A percentile compares a stretch with the other conserved stretches of the same genome.
These are phyloP conservation scores for Steinernema carpocapsae DNA, from an alignment of 2,888 invertebrate species.

Conservation along the genomic window DNA sequence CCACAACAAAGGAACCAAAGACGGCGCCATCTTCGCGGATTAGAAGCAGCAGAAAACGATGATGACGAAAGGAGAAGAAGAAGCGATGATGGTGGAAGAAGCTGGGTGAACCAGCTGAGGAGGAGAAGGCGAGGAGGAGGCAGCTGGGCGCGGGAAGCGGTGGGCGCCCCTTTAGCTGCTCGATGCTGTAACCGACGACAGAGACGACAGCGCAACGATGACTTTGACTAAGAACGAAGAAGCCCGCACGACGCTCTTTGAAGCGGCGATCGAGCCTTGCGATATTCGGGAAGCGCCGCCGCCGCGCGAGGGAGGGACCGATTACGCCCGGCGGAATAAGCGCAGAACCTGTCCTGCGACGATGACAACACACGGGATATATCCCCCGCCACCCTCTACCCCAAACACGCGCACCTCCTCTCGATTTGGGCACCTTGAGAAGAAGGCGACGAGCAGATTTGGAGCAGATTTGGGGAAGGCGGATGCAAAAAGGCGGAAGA, in stretches of 20 bases:
- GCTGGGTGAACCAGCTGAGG: neutral
- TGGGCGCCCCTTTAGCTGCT: neutral
- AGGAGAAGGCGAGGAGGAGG: neutral
- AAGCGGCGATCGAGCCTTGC: neutral
- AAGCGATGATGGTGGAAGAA: neutral
- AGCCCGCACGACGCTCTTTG: too few relatives aligned
- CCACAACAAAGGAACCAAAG: constrained; percentile 2
- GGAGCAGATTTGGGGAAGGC: too few relatives aligned
- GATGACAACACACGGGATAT: neutral
- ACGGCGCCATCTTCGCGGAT: neutral
- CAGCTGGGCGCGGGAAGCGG: neutral
- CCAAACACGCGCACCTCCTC: neutral
- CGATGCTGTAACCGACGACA: constrained; percentile 16
- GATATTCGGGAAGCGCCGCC: constrained; percentile 21
- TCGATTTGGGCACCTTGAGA: too few relatives aligned
- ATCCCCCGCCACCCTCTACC: neutral
- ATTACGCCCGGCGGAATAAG: constrained; percentile 6
- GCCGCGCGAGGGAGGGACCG: constrained; percentile 1
- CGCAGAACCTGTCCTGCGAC: constrained; percentile 24
- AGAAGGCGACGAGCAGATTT: too few relatives aligned
- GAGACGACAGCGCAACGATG: constrained; percentile 1
- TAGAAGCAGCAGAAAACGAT: neutral
- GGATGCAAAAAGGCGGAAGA: neutral
- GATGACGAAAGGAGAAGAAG: neutral
- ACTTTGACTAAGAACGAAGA: constrained; percentile 16